Percentiles rank a stretch among this genome's conserved stretches.
These are phyloP conservation scores for Notothenia rossii DNA, from an alignment of 2,113 vertebrate genomes.

Conservation along the genomic window DNA sequence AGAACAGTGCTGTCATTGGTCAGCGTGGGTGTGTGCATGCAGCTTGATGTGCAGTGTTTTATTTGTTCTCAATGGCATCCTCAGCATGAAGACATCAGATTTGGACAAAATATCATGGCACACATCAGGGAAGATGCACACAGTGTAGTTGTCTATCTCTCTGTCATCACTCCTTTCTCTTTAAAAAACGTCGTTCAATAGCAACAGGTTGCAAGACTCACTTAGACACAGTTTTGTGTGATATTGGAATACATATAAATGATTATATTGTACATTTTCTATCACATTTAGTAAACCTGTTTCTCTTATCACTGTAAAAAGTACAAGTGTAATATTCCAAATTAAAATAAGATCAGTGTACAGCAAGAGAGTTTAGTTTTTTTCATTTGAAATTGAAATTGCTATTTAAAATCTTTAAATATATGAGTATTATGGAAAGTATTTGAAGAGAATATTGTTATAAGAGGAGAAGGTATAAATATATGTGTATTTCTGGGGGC, in stretches of 20 bases:
- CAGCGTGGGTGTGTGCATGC: conserved; percentile 28
- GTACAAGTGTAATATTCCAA: conserved; percentile 68
- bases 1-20: conserved; percentile 37
- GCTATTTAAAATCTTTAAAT: conserved; percentile 25
- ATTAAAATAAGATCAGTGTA: conserved; percentile 67
- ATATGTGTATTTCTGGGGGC: conserved; percentile 43
- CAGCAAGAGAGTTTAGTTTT: conserved; percentile 36
- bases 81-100: conserved; percentile 52
- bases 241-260: conserved; percentile 44
- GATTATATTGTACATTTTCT: conserved; percentile 73
- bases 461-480: conserved; percentile 30
- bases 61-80: conserved; percentile 35
- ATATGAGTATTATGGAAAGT: conserved; percentile 33
- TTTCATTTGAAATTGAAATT: conserved; percentile 10
- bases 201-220: conserved; percentile 73
- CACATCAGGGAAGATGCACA: conserved; percentile 61
- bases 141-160: conserved; percentile 38
- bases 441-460: conserved; percentile 40
- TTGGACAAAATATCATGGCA: conserved; percentile 32
- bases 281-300: conserved; percentile 76
- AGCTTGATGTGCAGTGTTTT: conserved; percentile 28
- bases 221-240: conserved; percentile 33
- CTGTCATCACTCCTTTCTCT: conserved; percentile 40
- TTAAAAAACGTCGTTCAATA: conserved; percentile 45
- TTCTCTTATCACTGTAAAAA: conserved; percentile 73